A percentile compares a stretch with the other conserved stretches of the same genome.
Conservation (phyloP, 2,113 vertebrate genomes). For the Anoura caudifer region DNA sequence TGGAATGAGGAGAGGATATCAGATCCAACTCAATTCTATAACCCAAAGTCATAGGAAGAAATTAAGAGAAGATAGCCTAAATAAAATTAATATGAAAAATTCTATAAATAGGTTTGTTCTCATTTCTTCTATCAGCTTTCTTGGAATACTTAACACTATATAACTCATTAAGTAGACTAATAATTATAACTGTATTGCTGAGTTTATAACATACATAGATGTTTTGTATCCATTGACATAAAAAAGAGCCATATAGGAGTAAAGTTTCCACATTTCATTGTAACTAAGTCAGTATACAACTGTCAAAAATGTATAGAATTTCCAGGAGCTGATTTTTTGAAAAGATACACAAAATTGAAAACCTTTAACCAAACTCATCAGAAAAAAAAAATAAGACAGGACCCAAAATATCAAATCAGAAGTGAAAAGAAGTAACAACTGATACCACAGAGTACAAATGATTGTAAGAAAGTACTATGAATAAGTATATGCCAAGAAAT, state of each 20-base stretch:
- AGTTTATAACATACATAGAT: not conserved
- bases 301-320: no score
- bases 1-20: not conserved
- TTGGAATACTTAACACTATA: not conserved
- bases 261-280: not conserved
- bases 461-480: no score
- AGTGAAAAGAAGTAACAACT: no score
- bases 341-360: no score
- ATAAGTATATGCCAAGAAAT: no score
- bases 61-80: not conserved
- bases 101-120: not conserved
- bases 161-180: not conserved
- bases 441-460: no score
- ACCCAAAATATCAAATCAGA: no score
- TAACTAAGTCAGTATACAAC: not conserved
- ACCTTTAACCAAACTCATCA: no score
- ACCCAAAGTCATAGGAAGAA: not conserved
- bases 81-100: not conserved
- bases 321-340: no score
- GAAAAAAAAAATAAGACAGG: no score
- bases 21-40: not conserved
- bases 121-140: not conserved
- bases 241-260: not conserved
- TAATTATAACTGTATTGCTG: not conserved
- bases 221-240: not conserved